Evolutionary conservation across 2,113 vertebrate genomes (phyloP), one percentile per base, ranked within the genome.

Genomic region (Syrmaticus mikado): DNA sequence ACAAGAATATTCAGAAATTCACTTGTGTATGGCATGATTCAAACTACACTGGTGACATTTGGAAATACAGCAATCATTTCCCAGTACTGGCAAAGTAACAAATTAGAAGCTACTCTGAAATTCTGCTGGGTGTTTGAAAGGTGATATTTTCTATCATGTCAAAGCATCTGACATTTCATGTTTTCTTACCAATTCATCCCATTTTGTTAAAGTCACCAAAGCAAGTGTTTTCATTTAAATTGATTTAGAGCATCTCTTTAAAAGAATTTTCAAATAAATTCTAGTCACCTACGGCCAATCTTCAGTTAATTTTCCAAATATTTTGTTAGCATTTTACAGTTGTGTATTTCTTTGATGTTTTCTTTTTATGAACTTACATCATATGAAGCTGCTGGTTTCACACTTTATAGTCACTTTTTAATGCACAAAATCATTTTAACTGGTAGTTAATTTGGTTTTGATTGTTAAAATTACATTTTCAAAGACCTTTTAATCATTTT

Each of bases 401-500:
- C n/a, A 92, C 41, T 46, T 95, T 78, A 91, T 91, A 84, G 7
- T 92, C 45, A 62, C 28, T 90, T 92, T 96, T 82, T 77, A 95
- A 93, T 28, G 24, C 32, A 94, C 20, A 34, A 88, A 92, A 96
- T 79, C 84, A 25, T 27, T 52, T 86, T 92, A 93, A 79, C 65
- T 87, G 61, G 38, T 41, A 78, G 67, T 58, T 90, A 94, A 95
- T 93, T 92, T 95, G 65, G 2, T 95, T 97, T 81, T 75, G 72
- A 92, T 90, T 90, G 77, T 87, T 87, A 80, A 74, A 86, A 78
- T 85, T 87, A 89, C 22, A 93, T 88, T 95, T 97, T 92, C 83
- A 96, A 92, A 94, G 70, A 90, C 71, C 8, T 84, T 90, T 89
- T 83, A 96, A 89, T 95, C 4, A 80, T 83, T 94, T 68, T 88